Base-by-base conservation (phyloP, 2,888 invertebrate genomes). In the Lamproptera curius region DNA sequence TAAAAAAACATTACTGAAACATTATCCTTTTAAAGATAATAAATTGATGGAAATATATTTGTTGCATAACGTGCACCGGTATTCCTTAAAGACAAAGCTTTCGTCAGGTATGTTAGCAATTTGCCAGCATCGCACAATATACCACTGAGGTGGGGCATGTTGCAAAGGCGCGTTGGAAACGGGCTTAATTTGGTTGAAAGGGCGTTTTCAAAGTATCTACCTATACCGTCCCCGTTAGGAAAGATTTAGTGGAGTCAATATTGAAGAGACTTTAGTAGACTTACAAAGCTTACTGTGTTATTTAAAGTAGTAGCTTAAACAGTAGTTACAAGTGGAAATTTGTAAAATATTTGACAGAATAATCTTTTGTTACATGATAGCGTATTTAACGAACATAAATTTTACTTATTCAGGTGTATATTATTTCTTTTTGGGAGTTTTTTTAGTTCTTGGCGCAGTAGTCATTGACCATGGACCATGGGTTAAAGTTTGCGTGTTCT, bases 151-250 rank as follows among this genome's bases (percentile, higher is more conserved):
- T 17, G n/a, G 17, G 49, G 54, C 54, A 56, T 47, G 56, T 57
- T 42, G 50, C 42, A 49, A 51, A 50, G 51, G 53, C 38, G 46
- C 42, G 48, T 33, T 47, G 52, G 49, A 49, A 51, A 53, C 53
- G 36, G 53, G 52, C 58, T 56, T 55, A 58, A 59, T 58, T 59
- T 55, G 50, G 52, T 53, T 55, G 52, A 58, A 56, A 56, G 54
- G 52, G 46, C 52, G 51, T 48, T 49, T 52, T 56, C 52, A 55
- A 57, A 59, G 55, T 50, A 52, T 52, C 50, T 42, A 44, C 46
- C 44, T 46, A 44, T 23, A 28, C 17, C 9, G 9, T 17, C 8
- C 16, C n/a, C 31, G 16, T 16, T 46, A 20, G 5, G 26, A 14
- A 14, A 28, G 14, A 40, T 39, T 43, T 43, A 39, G 39, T 23